Evolutionary conservation across 1,140 invertebrate genomes (phyloP).

Genomic region (Zaprionus ornatus): DNA sequence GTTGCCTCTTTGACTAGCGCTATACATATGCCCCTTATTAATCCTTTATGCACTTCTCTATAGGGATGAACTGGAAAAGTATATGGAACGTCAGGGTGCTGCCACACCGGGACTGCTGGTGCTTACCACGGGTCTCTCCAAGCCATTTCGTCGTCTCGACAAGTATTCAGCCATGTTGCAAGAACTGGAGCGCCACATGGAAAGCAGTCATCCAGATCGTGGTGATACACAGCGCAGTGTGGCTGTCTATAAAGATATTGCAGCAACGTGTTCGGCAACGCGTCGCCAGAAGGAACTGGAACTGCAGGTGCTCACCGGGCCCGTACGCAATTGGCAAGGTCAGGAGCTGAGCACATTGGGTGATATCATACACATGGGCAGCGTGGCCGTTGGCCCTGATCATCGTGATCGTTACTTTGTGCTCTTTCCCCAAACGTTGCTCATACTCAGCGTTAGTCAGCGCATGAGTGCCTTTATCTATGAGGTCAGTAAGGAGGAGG

Average conservation of each 20-base stretch:
- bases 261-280: conserved; percentile 91
- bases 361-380: conserved; percentile 90
- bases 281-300: conserved; percentile 98
- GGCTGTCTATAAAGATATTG: conserved; percentile 96
- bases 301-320: conserved; percentile 95
- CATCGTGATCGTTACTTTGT: conserved; percentile 96
- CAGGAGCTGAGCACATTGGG: conserved; percentile 89
- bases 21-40: not conserved
- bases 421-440: conserved; percentile 93
- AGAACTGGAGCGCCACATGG: conserved; percentile 97
- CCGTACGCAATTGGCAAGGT: conserved; percentile 97
- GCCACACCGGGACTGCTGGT: conserved; percentile 93
- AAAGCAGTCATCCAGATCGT: conserved; percentile 97
- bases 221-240: conserved; percentile 98
- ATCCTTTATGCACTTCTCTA: not conserved
- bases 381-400: conserved; percentile 92
- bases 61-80: conserved; percentile 93
- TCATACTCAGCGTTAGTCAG: conserved; percentile 95
- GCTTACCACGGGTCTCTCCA: conserved; percentile 95
- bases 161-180: conserved; percentile 97
- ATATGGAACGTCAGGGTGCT: conserved; percentile 94
- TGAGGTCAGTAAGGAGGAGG: conserved; percentile 87
- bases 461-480: conserved; percentile 97
- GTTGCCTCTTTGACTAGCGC: conserved; percentile 31
- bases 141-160: conserved; percentile 96